phyloP scores from a whole-genome alignment of 2,113 vertebrate genomes.

The Theristicus caerulescens region DNA sequence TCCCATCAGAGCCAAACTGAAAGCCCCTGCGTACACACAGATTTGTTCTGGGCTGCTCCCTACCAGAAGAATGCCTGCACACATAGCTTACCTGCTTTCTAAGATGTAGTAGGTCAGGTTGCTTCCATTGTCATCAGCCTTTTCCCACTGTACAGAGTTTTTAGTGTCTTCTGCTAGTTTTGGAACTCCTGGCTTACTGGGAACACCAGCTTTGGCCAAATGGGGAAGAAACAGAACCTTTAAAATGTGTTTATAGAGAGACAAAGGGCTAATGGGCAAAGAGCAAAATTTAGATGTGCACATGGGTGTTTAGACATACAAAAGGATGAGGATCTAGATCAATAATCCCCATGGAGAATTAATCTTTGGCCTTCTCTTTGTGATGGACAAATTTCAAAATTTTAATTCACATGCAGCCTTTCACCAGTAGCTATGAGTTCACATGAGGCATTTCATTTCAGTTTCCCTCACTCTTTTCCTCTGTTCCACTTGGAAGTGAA shows the following conservation, averaged over 20 bases:
- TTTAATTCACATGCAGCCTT: not conserved
- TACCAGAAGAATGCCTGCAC: not conserved
- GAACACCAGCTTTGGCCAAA: slow-evolving; percentile 69
- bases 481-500: not conserved
- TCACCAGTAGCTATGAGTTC: not conserved
- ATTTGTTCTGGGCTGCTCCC: not conserved
- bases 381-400: not conserved
- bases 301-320: not conserved
- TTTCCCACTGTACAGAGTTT: slow-evolving; percentile 73
- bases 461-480: not conserved
- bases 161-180: slow-evolving; percentile 52
- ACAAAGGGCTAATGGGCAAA: not conserved
- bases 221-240: not conserved
- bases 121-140: slow-evolving; percentile 74
- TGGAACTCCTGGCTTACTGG: slow-evolving; percentile 73
- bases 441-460: not conserved
- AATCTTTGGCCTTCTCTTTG: not conserved
- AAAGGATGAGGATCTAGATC: not conserved
- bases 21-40: not conserved
- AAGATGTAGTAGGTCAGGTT: slow-evolving; percentile 69
- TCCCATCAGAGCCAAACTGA: not conserved
- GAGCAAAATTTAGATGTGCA: not conserved
- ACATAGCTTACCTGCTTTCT: slow-evolving; percentile 67
- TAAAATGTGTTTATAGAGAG: not conserved
- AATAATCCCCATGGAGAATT: not conserved